Conservation (phyloP, 1,140 invertebrate genomes). For the Drosophila ficusphila region DNA sequence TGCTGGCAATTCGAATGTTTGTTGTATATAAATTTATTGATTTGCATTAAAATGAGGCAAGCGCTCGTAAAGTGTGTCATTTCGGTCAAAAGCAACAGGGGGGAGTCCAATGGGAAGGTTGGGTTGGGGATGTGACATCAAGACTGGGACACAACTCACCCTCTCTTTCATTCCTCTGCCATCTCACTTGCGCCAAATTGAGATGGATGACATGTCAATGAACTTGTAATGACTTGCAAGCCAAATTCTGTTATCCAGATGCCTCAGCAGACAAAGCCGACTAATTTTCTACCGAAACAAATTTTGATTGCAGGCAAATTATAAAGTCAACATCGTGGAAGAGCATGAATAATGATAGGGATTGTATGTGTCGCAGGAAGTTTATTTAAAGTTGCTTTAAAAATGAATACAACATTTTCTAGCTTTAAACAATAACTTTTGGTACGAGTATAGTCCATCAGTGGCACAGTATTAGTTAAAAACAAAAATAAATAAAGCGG, state of each 20-base stretch:
- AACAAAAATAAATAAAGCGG: no score
- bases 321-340: not conserved
- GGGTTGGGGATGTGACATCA: constrained; percentile 8
- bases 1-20: constrained; percentile 47
- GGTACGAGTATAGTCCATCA: no score
- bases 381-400: not conserved
- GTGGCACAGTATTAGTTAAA: no score
- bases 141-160: constrained; percentile 7
- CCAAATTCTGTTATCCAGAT: constrained; percentile 8
- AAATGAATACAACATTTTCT: not conserved
- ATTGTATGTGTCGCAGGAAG: not conserved
- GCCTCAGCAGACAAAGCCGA: constrained; percentile 27
- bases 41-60: constrained; percentile 53
- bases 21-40: constrained; percentile 67
- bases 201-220: constrained; percentile 78
- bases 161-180: not conserved
- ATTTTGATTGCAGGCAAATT: constrained; percentile 53
- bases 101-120: not conserved
- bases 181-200: constrained; percentile 30
- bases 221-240: constrained; percentile 59
- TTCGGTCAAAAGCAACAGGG: constrained; percentile 28
- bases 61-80: constrained; percentile 53
- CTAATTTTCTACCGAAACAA: constrained; percentile 65
- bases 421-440: no score
- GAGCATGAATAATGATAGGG: constrained; percentile 31